A percentile compares a stretch with the other conserved stretches of the same genome.
These are phyloP conservation scores for Drosophila carrolli DNA, from an alignment of 1,140 invertebrate genomes.

Conservation along the genomic window DNA sequence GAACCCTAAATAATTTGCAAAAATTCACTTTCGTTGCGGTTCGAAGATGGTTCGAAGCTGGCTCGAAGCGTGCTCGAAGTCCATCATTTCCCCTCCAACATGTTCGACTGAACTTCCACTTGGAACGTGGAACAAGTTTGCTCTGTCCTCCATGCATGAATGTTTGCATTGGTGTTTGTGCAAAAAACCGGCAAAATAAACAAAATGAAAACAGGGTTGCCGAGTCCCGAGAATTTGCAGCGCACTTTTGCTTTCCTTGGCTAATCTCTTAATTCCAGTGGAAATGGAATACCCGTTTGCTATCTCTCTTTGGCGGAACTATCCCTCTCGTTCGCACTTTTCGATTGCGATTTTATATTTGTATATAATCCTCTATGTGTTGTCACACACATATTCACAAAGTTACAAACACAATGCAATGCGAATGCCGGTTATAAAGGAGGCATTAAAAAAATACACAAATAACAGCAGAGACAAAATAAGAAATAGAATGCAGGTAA, in stretches of 20 bases:
- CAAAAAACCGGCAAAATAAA: constrained; percentile 75
- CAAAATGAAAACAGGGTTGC: constrained; percentile 38
- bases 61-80: constrained; percentile 1
- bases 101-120: constrained; percentile 28
- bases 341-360: constrained; percentile 1
- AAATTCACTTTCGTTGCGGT: constrained; percentile 72
- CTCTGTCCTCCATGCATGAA: neutral
- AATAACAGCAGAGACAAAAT: constrained; percentile 26
- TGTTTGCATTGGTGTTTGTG: constrained; percentile 14
- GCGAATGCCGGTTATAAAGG: constrained; percentile 59
- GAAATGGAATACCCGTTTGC: constrained; percentile 19
- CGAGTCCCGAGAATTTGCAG: constrained; percentile 2
- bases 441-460: constrained; percentile 57
- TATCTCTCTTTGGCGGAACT: neutral
- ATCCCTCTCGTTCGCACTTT: neutral
- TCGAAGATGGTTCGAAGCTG: constrained; percentile 32
- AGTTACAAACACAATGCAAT: constrained; percentile 30
- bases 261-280: constrained; percentile 33
- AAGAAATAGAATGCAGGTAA: neutral
- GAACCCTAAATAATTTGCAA: neutral
- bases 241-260: constrained; percentile 42
- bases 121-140: neutral
- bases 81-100: constrained; percentile 64
- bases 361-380: constrained; percentile 34
- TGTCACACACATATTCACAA: neutral